These are phyloP conservation scores for Blastobasis adustella DNA, from an alignment of 2,888 invertebrate genomes.

Conservation along the genomic window DNA sequence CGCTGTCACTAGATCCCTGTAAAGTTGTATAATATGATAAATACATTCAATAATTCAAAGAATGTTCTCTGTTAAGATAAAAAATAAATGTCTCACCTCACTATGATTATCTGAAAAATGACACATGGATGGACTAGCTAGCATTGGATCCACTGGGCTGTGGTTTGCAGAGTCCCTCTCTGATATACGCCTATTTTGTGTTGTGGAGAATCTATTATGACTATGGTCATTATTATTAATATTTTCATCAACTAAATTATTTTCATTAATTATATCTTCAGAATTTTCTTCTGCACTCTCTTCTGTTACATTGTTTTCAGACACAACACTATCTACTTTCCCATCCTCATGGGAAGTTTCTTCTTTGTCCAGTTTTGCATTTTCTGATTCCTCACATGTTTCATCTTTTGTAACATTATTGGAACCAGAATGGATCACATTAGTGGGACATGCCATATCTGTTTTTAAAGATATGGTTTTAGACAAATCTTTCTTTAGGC, in stretches of 20 bases:
- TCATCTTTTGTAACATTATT: slow-evolving; percentile 26
- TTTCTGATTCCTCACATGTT: slow-evolving; percentile 27
- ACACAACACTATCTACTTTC: slow-evolving; percentile 31
- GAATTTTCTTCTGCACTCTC: slow-evolving; percentile 33
- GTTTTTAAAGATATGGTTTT: slow-evolving; percentile 30
- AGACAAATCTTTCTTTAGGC: slow-evolving; percentile 30
- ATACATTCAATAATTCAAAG: neutral
- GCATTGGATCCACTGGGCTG: slow-evolving; percentile 82
- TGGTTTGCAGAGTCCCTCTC: slow-evolving; percentile 85
- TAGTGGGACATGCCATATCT: slow-evolving; percentile 30
- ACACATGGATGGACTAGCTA: slow-evolving; percentile 80
- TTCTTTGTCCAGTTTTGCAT: slow-evolving; percentile 26
- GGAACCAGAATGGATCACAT: slow-evolving; percentile 25
- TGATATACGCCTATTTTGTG: slow-evolving; percentile 53
- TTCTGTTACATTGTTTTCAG: slow-evolving; percentile 31
- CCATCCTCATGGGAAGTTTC: slow-evolving; percentile 31
- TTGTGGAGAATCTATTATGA: slow-evolving; percentile 49
- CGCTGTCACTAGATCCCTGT: slow-evolving; percentile 87
- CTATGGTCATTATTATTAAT: slow-evolving; percentile 49
- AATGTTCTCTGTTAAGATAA: neutral
- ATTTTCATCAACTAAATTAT: slow-evolving; percentile 44
- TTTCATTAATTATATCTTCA: slow-evolving; percentile 47
- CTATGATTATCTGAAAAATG: slow-evolving; percentile 82
- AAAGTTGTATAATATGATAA: slow-evolving; percentile 16
- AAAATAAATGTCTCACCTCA: slow-evolving; percentile 59